These are phyloP conservation scores for Dendrocincla tyrannina DNA, from an alignment of 2,797 vertebrate species.

Conservation along the genomic window DNA sequence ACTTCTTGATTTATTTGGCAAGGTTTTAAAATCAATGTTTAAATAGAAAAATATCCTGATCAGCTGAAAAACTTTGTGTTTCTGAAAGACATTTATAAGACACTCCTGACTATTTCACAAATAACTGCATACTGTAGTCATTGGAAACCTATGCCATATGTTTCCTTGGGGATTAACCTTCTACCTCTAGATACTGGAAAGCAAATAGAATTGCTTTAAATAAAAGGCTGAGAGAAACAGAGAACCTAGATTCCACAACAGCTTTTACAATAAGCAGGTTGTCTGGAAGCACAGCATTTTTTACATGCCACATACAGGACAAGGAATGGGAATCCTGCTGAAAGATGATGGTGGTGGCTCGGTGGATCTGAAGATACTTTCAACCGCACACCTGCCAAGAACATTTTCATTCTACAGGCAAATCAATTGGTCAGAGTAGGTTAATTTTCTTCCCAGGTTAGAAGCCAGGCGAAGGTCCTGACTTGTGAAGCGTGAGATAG, in stretches of 20 bases:
- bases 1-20: constrained; percentile 65
- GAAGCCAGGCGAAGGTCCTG: not conserved
- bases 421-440: not conserved
- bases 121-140: not conserved
- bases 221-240: not conserved
- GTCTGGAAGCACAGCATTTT: not conserved
- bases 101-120: constrained; percentile 48
- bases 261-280: not conserved
- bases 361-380: not conserved
- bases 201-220: not conserved
- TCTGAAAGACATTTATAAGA: constrained; percentile 62
- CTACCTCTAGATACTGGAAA: constrained; percentile 22
- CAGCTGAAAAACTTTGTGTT: constrained; percentile 43
- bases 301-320: rapidly evolving
- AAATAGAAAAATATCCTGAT: constrained; percentile 59
- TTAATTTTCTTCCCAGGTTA: constrained; percentile 40
- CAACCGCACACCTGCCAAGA: not conserved
- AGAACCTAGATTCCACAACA: not conserved
- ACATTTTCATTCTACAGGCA: constrained; percentile 48
- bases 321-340: not conserved
- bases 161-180: constrained; percentile 1
- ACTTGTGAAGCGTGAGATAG: not conserved
- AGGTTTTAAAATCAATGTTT: constrained; percentile 64
- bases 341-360: not conserved
- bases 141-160: not conserved